phyloP scores from a whole-genome alignment of 1,140 invertebrate species.

The Cheumatopsyche charites region DNA sequence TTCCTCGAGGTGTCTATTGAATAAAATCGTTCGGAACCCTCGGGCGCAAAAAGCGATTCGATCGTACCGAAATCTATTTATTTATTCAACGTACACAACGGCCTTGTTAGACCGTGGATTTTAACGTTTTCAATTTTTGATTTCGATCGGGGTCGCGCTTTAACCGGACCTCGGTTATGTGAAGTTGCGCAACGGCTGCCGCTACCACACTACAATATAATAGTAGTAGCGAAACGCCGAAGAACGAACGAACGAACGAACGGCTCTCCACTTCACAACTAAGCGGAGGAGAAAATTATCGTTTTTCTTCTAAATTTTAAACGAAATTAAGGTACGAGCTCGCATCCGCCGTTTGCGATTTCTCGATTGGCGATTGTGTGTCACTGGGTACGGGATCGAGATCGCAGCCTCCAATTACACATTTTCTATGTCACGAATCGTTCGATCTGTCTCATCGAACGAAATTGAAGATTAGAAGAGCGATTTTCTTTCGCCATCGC shows the following conservation, averaged over 20 bases:
- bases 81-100: not conserved
- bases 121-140: not conserved
- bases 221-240: too few relatives aligned
- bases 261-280: too few relatives aligned
- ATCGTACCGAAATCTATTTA: not conserved
- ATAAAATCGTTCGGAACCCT: too few relatives aligned
- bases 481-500: not conserved
- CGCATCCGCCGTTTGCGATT: too few relatives aligned
- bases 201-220: too few relatives aligned
- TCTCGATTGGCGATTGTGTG: constrained; percentile 3
- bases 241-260: not conserved
- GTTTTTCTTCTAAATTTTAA: too few relatives aligned
- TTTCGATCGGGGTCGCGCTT: constrained; percentile 7
- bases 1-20: not conserved
- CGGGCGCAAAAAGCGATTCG: too few relatives aligned
- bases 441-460: not conserved
- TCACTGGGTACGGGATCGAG: not conserved
- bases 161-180: constrained; percentile 13
- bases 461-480: not conserved
- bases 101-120: not conserved
- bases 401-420: not conserved
- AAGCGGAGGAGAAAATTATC: too few relatives aligned
- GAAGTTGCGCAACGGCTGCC: not conserved
- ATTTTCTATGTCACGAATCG: constrained; percentile 7
- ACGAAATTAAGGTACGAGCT: too few relatives aligned